Percentiles rank a stretch among this genome's conserved stretches.
Evolutionary conservation across 2,797 vertebrate species (phyloP).

Genomic region (Phyllotis vaccarum): DNA sequence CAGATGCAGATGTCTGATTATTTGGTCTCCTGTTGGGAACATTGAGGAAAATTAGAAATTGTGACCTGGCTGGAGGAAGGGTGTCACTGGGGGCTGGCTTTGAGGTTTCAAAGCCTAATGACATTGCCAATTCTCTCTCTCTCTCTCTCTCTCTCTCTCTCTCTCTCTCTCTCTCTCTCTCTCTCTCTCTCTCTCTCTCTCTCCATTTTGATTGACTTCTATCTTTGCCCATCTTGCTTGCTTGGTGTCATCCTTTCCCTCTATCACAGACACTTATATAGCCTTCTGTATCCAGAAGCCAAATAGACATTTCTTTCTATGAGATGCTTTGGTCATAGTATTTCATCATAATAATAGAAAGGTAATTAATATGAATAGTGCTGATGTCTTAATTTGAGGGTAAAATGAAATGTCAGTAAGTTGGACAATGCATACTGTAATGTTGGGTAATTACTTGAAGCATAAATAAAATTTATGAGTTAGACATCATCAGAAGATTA

Average conservation of each 20-base stretch:
- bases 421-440: not conserved
- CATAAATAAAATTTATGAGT: not conserved
- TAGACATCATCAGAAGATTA: not conserved
- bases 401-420: not conserved
- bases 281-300: not conserved
- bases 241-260: not conserved
- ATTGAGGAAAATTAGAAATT: not conserved
- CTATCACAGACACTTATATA: no score
- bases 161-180: not conserved
- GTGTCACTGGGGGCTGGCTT: not conserved
- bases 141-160: not conserved
- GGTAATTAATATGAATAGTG: not conserved
- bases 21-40: not conserved
- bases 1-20: not conserved
- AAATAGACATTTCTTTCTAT: not conserved
- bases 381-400: not conserved
- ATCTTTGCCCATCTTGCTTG: no score
- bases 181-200: not conserved
- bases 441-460: not conserved
- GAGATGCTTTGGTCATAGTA: not conserved
- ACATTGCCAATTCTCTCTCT: not conserved
- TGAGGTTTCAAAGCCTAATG: no score
- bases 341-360: not conserved
- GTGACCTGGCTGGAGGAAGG: not conserved
- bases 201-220: not conserved